phyloP scores from a whole-genome alignment of 2,113 vertebrate genomes.

The Clarias batrachus region DNA sequence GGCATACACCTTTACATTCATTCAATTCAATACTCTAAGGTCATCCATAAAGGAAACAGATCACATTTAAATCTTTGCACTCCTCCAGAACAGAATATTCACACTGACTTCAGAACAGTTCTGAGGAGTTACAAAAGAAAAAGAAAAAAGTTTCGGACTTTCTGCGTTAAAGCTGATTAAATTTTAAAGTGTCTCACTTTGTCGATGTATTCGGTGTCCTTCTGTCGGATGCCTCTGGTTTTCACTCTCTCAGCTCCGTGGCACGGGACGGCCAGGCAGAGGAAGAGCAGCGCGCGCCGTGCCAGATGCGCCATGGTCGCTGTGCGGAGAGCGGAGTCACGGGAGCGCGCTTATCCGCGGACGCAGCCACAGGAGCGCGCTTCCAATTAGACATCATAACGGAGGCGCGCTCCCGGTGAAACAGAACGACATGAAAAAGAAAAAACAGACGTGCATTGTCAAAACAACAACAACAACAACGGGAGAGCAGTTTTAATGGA shows the following conservation, averaged over 20 bases:
- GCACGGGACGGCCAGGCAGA: slow-evolving; percentile 52
- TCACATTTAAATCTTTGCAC: too few species aligned
- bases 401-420: not conserved
- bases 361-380: not conserved
- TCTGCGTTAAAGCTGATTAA: not conserved
- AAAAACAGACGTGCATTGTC: too few species aligned
- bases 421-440: not conserved
- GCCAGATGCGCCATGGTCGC: slow-evolving; percentile 52
- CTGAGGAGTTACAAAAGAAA: not conserved
- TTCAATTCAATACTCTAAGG: not conserved
- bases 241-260: slow-evolving; percentile 53
- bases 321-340: not conserved
- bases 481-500: too few species aligned
- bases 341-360: not conserved
- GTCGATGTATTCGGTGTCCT: slow-evolving; percentile 60
- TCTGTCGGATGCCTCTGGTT: slow-evolving; percentile 55
- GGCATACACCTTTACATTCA: not conserved
- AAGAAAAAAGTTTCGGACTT: not conserved
- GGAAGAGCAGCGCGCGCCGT: slow-evolving; percentile 45
- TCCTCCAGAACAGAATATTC: not conserved
- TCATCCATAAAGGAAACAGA: too few species aligned
- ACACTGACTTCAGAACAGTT: not conserved
- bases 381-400: not conserved
- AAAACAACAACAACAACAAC: too few species aligned
- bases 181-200: slow-evolving; percentile 51